Evolutionary conservation across 2,888 invertebrate genomes (phyloP).

Genomic region (Acrobasis repandana): DNA sequence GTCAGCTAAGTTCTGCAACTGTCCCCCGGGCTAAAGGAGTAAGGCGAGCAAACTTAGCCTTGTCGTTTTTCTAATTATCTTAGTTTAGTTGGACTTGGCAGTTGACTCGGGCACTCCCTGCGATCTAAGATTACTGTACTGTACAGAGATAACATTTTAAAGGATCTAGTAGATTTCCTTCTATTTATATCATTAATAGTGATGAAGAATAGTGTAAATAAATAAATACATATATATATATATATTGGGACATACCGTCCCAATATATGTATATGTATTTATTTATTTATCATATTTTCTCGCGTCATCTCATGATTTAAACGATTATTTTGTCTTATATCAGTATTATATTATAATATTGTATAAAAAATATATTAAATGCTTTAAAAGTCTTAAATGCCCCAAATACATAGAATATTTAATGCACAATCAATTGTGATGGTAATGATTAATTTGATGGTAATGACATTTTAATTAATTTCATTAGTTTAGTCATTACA

Average conservation of each 20-base stretch:
- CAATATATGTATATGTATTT: no score
- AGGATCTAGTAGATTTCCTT: no score
- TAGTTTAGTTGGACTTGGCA: neutral
- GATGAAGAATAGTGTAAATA: no score
- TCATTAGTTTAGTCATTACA: neutral
- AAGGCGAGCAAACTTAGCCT: neutral
- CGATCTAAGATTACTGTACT: neutral
- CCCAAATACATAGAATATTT: neutral
- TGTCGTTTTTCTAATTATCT: neutral
- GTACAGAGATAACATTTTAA: no score
- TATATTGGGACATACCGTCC: no score
- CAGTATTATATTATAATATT: no score
- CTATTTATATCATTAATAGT: no score
- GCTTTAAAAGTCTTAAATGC: neutral
- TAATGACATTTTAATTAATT: conserved; percentile 12
- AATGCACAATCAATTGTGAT: neutral
- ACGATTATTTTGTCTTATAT: no score
- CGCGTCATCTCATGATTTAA: no score
- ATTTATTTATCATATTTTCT: no score
- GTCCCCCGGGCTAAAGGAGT: neutral
- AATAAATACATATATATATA: no score
- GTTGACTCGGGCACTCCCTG: neutral
- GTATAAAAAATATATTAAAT: neutral
- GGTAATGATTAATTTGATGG: neutral
- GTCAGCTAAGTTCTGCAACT: neutral